These are phyloP conservation scores for Drosophila kikkawai DNA, from an alignment of 1,140 invertebrate genomes.

Conservation along the genomic window DNA sequence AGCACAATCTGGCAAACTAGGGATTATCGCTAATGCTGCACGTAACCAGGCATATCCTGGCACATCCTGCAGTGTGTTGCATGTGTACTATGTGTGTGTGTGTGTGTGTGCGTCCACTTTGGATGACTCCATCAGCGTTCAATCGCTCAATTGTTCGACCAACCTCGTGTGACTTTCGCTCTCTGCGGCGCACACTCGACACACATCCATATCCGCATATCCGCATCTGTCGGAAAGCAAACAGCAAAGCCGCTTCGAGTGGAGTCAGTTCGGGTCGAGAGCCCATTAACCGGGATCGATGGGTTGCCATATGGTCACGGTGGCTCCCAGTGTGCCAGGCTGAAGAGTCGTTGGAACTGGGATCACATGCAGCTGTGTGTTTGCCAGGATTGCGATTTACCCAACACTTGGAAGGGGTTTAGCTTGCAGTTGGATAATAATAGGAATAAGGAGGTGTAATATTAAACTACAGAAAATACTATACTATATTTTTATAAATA, in stretches of 20 bases:
- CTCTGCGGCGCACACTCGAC: conserved; percentile 43
- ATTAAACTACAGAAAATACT: background rate
- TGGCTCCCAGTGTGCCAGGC: conserved; percentile 5
- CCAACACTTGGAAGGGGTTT: conserved; percentile 1
- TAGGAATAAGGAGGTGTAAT: background rate
- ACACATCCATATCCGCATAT: conserved; percentile 5
- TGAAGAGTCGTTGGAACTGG: background rate
- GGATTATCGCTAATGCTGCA: conserved; percentile 45
- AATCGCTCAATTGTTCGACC: conserved; percentile 53
- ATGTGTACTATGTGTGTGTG: conserved; percentile 1
- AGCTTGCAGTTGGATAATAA: background rate
- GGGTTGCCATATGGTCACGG: conserved; percentile 35
- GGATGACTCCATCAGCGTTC: conserved; percentile 25
- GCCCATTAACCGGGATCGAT: conserved; percentile 46
- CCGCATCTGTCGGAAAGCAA: conserved; percentile 33
- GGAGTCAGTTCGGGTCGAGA: conserved; percentile 40
- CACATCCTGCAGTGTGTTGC: background rate
- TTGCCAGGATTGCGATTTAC: background rate
- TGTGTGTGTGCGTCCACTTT: background rate
- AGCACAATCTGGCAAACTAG: conserved; percentile 49
- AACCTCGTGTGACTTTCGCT: conserved; percentile 60
- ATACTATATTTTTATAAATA: background rate
- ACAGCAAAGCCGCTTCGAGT: conserved; percentile 29
- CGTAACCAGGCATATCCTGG: conserved; percentile 14
- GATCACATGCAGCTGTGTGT: background rate